Evolutionary conservation across 1,140 invertebrate genomes (phyloP), one percentile per base, ranked within the genome.

Genomic region (Steinernema khuongi): DNA sequence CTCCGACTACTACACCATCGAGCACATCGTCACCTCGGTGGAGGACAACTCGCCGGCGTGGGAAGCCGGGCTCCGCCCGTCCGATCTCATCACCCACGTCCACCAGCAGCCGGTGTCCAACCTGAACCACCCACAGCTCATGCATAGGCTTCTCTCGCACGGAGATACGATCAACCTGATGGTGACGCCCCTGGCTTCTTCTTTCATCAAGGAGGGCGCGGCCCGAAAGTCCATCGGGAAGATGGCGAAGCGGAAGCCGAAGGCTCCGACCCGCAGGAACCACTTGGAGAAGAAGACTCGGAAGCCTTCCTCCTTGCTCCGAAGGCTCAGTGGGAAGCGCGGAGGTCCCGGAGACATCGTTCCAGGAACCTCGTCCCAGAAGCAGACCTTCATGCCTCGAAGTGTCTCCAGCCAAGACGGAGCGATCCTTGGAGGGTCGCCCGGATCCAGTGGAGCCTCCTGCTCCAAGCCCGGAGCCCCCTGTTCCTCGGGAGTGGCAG

Each of bases 1-100:
- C 18, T 81, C 77, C 17, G 83, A 84, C 41, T 84, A 85, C 73
- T 84, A 85, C 70, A 80, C 84, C 11, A 85, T 84, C 36, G 82
- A 84, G 67, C 83, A 84, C 68, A 85, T 84, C 41, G 80, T 84
- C 2, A 76, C 81, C 7, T 71, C 79, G 2, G 83, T 84, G 19
- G 77, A 78, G 18, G 82, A 82, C 30, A 70, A 60, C n/a, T 80
- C 77, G 22, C 81, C 82, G 14, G 83, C 82, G 11, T 76, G 70
- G 50, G 82, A 82, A 41, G 81, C 81, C 4, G 81, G 81, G n/a
- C 71, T 84, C 2, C 78, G 81, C 11, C 36, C 77, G 31, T 78
- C 85, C 36, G 82, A 83, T 74, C 68, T 84, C 43, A 80, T 84
- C 29, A 84, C 81, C 0, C 80, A 84, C 72, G 82, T 84, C 32